These are phyloP conservation scores for Trinorchestia longiramus DNA, from an alignment of 1,140 invertebrate species.

Conservation along the genomic window DNA sequence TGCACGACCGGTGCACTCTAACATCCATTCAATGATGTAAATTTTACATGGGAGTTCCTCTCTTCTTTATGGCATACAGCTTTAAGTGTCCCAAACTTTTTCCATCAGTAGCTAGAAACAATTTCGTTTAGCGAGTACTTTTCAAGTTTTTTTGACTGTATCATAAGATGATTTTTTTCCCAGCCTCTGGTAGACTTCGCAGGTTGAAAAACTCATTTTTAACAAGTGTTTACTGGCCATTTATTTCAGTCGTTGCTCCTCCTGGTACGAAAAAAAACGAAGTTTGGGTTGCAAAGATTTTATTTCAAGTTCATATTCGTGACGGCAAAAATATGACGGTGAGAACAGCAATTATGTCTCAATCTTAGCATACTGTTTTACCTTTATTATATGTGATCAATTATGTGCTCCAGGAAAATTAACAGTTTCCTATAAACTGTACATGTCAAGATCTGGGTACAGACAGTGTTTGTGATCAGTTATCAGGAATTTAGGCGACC, in stretches of 20 bases:
- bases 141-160: no score
- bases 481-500: background rate
- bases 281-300: background rate
- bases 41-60: no score
- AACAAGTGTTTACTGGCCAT: background rate
- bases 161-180: no score
- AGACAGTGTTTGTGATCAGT: background rate
- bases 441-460: background rate
- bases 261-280: no score
- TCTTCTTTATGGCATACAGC: no score
- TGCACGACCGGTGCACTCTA: no score
- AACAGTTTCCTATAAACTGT: background rate
- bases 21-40: no score
- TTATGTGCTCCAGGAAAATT: background rate
- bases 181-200: no score
- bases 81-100: no score
- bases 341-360: background rate
- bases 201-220: background rate
- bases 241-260: background rate
- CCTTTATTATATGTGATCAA: background rate
- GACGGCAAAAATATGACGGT: background rate
- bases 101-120: no score
- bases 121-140: no score
- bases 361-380: background rate
- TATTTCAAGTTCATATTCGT: background rate